A percentile compares a stretch with the other conserved stretches of the same genome.
Conservation (phyloP, 2,888 invertebrate species). For the Operophtera brumata region DNA sequence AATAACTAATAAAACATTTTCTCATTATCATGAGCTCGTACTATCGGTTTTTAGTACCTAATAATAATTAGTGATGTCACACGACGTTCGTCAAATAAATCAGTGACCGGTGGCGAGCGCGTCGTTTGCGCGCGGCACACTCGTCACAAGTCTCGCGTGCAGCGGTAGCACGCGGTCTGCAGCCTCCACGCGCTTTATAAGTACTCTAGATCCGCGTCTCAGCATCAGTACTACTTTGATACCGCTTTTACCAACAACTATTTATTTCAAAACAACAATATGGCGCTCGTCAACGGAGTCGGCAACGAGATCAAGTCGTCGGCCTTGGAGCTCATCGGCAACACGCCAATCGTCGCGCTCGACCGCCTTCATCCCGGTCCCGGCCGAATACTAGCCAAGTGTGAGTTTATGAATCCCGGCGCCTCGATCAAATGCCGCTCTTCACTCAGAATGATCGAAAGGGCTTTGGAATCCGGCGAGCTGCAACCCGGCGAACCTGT, state of each 20-base stretch:
- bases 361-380: slow-evolving; percentile 68
- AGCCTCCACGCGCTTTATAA: slow-evolving; percentile 27
- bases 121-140: slow-evolving; percentile 18
- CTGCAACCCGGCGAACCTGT: slow-evolving; percentile 62
- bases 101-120: too few relatives aligned
- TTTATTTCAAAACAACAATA: slow-evolving; percentile 18
- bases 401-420: slow-evolving; percentile 75
- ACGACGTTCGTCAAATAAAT: not conserved
- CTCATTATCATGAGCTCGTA: too few relatives aligned
- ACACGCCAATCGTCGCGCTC: slow-evolving; percentile 71
- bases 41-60: not conserved
- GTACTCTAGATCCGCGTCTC: slow-evolving; percentile 10
- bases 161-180: slow-evolving; percentile 29
- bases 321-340: slow-evolving; percentile 70
- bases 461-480: slow-evolving; percentile 54
- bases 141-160: slow-evolving; percentile 20
- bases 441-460: slow-evolving; percentile 63
- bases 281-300: slow-evolving; percentile 40
- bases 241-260: slow-evolving; percentile 33
- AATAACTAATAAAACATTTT: too few relatives aligned
- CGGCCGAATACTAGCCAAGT: slow-evolving; percentile 70
- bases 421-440: slow-evolving; percentile 73
- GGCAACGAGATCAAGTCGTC: slow-evolving; percentile 66
- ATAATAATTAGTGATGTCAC: not conserved
- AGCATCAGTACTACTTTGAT: slow-evolving; percentile 32